These are phyloP conservation scores for Sussaba pulchella DNA, from an alignment of 2,888 invertebrate genomes.

Conservation along the genomic window DNA sequence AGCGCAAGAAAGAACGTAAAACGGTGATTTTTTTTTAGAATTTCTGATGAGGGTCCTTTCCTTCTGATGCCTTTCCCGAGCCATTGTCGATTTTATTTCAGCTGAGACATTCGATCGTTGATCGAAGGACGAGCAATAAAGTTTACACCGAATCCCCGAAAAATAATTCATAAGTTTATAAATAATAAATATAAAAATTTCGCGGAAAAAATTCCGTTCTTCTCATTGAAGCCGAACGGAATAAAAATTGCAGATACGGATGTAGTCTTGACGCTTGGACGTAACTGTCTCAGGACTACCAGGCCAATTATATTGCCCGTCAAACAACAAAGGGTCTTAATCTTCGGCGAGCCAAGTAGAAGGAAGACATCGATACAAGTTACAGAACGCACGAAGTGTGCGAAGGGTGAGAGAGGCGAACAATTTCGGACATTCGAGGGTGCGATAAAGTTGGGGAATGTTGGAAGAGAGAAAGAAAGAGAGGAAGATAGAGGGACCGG, in stretches of 20 bases:
- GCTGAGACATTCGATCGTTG: too few species aligned
- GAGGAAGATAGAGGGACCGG: neutral
- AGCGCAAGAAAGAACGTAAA: neutral
- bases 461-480: neutral
- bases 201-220: too few species aligned
- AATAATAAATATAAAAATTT: too few species aligned
- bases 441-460: neutral
- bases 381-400: constrained; percentile 22
- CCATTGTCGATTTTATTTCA: constrained; percentile 26
- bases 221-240: too few species aligned
- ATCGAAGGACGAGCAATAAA: too few species aligned
- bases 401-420: constrained; percentile 27
- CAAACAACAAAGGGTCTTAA: neutral
- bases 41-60: constrained; percentile 77
- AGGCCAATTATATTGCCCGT: neutral
- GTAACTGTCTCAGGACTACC: neutral
- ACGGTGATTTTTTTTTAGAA: constrained; percentile 68
- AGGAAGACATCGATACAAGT: constrained; percentile 35
- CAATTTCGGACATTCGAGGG: constrained; percentile 25
- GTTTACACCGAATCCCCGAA: too few species aligned
- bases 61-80: constrained; percentile 36
- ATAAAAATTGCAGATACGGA: too few species aligned
- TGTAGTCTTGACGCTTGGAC: neutral
- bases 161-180: too few species aligned
- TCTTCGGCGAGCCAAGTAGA: constrained; percentile 10